Evolutionary conservation across 2,797 vertebrate species (phyloP).

Genomic region (Novumbra hubbsi): DNA sequence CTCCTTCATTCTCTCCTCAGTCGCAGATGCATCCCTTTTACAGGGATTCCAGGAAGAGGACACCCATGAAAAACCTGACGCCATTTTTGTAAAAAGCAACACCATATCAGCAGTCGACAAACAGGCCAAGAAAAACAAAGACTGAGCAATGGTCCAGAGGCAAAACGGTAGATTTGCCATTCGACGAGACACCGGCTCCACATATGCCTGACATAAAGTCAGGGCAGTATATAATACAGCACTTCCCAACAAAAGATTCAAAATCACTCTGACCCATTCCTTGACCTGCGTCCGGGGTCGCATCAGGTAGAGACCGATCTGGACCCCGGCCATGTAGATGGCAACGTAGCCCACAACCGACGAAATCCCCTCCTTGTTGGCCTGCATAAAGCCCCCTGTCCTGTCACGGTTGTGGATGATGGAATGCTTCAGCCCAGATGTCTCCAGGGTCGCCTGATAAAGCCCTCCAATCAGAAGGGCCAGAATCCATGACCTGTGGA

Average conservation of each 20-base stretch:
- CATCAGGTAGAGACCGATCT: conserved; percentile 83
- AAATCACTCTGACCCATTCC: conserved; percentile 74
- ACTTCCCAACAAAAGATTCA: conserved; percentile 62
- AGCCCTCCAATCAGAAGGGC: conserved; percentile 69
- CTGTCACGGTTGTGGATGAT: conserved; percentile 80
- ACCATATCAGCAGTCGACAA: conserved; percentile 75
- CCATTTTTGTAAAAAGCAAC: conserved; percentile 79
- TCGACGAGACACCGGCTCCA: conserved; percentile 86
- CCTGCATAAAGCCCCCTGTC: conserved; percentile 79
- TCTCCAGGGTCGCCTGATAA: conserved; percentile 83
- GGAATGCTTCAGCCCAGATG: conserved; percentile 78
- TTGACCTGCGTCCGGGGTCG: conserved; percentile 67
- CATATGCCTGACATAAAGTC: conserved; percentile 61
- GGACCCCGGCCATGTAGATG: conserved; percentile 88
- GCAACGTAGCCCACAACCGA: conserved; percentile 85
- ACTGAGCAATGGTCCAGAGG: conserved; percentile 85
- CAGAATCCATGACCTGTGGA: conserved; percentile 73
- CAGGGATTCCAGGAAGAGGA: conserved; percentile 78
- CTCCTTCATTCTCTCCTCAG: conserved; percentile 25
- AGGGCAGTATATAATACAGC: conserved; percentile 67
- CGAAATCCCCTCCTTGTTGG: conserved; percentile 92
- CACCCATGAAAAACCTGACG: conserved; percentile 69
- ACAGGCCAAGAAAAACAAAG: conserved; percentile 76
- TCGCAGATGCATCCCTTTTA: conserved; percentile 37
- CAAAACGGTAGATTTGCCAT: conserved; percentile 89